Evolutionary conservation across 2,888 invertebrate genomes (phyloP).

Genomic region (Cryptosula pallasiana): DNA sequence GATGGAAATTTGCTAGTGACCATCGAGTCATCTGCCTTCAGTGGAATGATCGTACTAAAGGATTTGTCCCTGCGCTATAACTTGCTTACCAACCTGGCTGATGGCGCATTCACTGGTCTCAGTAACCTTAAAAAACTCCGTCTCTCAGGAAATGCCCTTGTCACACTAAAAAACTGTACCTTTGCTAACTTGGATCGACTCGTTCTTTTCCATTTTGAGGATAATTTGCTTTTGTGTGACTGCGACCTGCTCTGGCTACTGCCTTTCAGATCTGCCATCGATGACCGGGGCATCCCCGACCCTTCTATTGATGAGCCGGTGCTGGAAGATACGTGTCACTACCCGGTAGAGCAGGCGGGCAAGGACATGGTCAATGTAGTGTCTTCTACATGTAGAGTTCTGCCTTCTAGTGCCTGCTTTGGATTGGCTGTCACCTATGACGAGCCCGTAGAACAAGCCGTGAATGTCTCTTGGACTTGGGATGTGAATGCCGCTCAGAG

Average conservation of each 20-base stretch:
- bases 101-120: background rate
- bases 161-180: conserved; percentile 9
- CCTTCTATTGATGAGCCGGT: background rate
- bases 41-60: background rate
- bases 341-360: background rate
- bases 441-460: background rate
- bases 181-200: conserved; percentile 18
- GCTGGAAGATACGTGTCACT: conserved; percentile 4
- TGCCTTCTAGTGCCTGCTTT: background rate
- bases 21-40: conserved; percentile 1
- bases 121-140: background rate
- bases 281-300: background rate
- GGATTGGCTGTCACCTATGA: background rate
- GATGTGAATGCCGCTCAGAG: background rate
- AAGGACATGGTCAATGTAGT: conserved; percentile 16
- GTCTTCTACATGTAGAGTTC: background rate
- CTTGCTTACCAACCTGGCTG: background rate
- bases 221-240: conserved; percentile 5
- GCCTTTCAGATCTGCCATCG: background rate
- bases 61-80: background rate
- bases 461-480: background rate
- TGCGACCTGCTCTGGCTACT: conserved; percentile 20
- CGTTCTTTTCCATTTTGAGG: conserved; percentile 1
- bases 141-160: conserved; percentile 13
- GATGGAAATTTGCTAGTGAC: background rate